These are phyloP conservation scores for Cryptus viduatorius DNA, from an alignment of 2,888 invertebrate genomes.

Conservation along the genomic window DNA sequence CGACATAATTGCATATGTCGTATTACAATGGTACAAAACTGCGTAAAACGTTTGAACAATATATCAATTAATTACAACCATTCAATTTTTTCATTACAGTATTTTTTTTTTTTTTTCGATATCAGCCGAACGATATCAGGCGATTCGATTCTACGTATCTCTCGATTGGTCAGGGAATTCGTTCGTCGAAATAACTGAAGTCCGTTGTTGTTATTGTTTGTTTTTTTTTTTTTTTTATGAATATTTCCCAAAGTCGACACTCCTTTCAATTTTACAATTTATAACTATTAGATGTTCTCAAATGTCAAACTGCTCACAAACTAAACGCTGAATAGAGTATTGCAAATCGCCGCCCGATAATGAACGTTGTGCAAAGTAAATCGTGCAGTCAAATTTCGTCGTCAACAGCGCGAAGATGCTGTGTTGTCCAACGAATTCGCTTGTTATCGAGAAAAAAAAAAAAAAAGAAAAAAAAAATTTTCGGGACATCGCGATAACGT, in stretches of 20 bases:
- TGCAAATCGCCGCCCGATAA: conserved; percentile 37
- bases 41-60: background rate
- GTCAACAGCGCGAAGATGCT: background rate
- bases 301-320: conserved; percentile 69
- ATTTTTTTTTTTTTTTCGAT: conserved; percentile 16
- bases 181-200: conserved; percentile 75
- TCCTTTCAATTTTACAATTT: conserved; percentile 76
- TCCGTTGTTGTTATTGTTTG: conserved; percentile 72
- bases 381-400: conserved; percentile 48
- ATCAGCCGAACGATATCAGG: no score
- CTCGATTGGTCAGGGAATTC: conserved; percentile 68
- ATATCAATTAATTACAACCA: background rate
- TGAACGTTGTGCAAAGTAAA: conserved; percentile 36
- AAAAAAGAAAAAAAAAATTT: background rate
- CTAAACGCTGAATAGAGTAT: conserved; percentile 52
- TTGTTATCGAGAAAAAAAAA: background rate
- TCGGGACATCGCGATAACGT: background rate
- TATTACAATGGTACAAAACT: conserved; percentile 4
- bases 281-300: conserved; percentile 64
- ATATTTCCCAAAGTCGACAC: conserved; percentile 74
- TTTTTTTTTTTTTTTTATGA: conserved; percentile 76
- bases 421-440: background rate
- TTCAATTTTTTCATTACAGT: conserved; percentile 64
- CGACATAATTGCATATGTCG: conserved; percentile 70
- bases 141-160: background rate